These are phyloP conservation scores for Hemitrygon akajei DNA, from an alignment of 2,797 vertebrate genomes.

Conservation along the genomic window DNA sequence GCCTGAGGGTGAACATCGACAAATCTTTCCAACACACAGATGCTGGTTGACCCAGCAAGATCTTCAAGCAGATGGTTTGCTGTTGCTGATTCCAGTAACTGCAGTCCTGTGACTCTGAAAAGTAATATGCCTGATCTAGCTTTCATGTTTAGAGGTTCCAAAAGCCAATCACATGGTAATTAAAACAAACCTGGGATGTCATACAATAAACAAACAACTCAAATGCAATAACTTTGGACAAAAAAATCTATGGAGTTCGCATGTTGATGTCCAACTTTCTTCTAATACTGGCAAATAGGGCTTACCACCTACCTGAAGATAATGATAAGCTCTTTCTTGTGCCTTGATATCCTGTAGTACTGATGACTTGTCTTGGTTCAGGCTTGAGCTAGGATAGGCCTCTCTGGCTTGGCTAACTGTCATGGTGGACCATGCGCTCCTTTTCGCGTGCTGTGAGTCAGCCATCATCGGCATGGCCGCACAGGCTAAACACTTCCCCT, in stretches of 20 bases:
- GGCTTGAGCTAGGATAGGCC: slow-evolving; percentile 73
- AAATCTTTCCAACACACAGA: no score
- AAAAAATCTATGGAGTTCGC: neutral
- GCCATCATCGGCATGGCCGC: slow-evolving; percentile 84
- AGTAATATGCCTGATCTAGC: neutral
- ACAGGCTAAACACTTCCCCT: slow-evolving; percentile 88
- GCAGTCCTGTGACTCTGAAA: no score
- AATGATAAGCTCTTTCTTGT: slow-evolving; percentile 85
- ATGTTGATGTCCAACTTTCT: neutral
- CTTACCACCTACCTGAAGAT: slow-evolving; percentile 78
- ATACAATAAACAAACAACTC: neutral
- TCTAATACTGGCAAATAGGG: neutral
- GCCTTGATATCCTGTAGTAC: slow-evolving; percentile 80
- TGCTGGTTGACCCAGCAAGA: no score
- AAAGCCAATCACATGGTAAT: neutral
- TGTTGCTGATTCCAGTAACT: no score
- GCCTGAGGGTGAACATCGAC: no score
- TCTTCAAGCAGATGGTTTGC: no score
- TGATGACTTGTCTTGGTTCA: slow-evolving; percentile 78
- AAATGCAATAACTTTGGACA: neutral
- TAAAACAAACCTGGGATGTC: neutral
- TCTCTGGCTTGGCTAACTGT: slow-evolving; percentile 94
- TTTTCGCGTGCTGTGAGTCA: slow-evolving; percentile 86
- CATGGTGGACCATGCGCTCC: slow-evolving; percentile 96
- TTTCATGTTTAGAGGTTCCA: neutral